These are phyloP conservation scores for Penelope pileata DNA, from an alignment of 2,113 vertebrate species.

Conservation along the genomic window DNA sequence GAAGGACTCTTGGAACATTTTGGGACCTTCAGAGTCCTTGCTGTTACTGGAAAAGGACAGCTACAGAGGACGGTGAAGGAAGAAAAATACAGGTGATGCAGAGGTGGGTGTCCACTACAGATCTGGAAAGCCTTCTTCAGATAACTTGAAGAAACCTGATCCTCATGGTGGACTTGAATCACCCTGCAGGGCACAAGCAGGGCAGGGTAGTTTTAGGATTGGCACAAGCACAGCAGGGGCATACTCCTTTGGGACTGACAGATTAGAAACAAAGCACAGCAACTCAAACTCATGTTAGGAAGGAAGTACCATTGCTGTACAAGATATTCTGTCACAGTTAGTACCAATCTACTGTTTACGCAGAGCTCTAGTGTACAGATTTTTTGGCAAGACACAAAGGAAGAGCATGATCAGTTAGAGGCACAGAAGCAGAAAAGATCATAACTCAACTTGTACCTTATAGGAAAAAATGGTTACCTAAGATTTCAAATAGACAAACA, in stretches of 20 bases:
- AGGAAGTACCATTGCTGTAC: rapidly evolving
- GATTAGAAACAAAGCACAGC: neutral
- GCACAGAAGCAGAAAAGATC: neutral
- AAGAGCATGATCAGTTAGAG: neutral
- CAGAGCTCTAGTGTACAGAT: neutral
- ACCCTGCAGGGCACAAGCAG: neutral
- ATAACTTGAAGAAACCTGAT: neutral
- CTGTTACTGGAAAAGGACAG: neutral
- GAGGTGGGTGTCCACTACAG: neutral
- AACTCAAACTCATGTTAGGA: neutral
- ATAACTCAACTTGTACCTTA: neutral
- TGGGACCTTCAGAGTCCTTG: neutral
- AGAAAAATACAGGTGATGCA: neutral
- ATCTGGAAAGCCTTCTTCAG: neutral
- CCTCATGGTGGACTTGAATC: neutral
- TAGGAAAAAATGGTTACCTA: neutral
- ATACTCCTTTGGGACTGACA: neutral
- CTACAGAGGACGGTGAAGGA: neutral
- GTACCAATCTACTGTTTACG: neutral
- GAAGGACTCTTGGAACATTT: neutral
- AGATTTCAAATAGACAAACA: neutral
- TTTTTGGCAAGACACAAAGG: neutral
- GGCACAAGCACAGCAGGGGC: neutral
- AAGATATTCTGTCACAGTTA: neutral
- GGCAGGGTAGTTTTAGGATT: neutral